Percentiles rank a stretch among this genome's conserved stretches.
phyloP scores from a whole-genome alignment of 2,113 vertebrate species.

The Eleginops maclovinus region DNA sequence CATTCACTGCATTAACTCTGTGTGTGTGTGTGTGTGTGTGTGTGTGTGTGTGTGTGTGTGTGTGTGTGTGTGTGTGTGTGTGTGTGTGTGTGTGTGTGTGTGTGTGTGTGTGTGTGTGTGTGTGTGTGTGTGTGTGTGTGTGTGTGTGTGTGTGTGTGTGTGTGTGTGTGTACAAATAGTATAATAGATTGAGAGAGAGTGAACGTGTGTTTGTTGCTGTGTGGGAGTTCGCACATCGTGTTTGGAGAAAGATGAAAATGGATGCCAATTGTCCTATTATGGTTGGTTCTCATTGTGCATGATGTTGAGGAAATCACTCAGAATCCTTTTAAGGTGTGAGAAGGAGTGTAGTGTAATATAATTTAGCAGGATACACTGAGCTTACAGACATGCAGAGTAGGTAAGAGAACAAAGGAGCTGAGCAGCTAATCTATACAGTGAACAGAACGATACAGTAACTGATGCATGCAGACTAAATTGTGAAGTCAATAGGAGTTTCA shows the following conservation, averaged over 20 bases:
- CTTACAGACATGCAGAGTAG: neutral
- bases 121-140: neutral
- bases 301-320: conserved; percentile 33
- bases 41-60: no score
- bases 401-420: conserved; percentile 1
- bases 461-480: conserved; percentile 22
- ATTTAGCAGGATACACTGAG: conserved; percentile 2
- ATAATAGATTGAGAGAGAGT: conserved; percentile 2
- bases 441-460: conserved; percentile 1
- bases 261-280: conserved; percentile 4
- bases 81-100: no score
- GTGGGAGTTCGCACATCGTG: neutral
- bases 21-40: no score
- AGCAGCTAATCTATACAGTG: conserved; percentile 6
- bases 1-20: no score
- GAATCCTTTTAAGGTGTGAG: conserved; percentile 51
- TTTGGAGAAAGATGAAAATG: neutral
- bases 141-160: neutral
- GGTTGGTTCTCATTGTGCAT: conserved; percentile 16
- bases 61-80: no score
- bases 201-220: conserved; percentile 3
- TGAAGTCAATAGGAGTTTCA: conserved; percentile 30
- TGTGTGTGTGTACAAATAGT: neutral
- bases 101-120: no score
- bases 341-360: neutral